Conservation (phyloP, 2,113 vertebrate genomes). For the Antigone vipio region DNA sequence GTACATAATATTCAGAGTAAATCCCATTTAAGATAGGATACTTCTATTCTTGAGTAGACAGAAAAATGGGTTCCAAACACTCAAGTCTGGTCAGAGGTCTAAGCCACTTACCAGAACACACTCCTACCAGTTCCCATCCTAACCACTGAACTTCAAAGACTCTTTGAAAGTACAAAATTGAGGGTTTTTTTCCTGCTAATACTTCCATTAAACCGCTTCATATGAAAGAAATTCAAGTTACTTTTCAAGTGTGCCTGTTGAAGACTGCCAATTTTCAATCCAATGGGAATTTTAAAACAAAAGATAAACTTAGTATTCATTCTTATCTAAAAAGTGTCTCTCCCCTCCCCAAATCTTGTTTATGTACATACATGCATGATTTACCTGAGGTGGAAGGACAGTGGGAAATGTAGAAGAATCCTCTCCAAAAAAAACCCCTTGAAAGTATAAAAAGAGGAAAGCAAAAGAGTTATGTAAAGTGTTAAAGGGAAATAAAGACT, state of each 20-base stretch:
- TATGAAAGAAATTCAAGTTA: neutral
- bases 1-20: neutral
- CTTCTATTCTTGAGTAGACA: neutral
- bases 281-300: neutral
- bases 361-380: neutral
- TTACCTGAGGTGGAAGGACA: neutral
- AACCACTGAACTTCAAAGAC: neutral
- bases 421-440: neutral
- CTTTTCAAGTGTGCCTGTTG: neutral
- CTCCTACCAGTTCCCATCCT: neutral
- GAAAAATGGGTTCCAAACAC: neutral
- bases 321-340: neutral
- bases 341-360: neutral
- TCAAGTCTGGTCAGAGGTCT: neutral
- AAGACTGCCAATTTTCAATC: neutral
- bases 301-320: neutral
- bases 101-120: neutral
- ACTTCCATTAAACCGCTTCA: neutral
- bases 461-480: neutral
- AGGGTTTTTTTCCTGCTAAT: neutral
- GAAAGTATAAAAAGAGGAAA: neutral
- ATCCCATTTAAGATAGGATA: neutral
- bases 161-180: neutral
- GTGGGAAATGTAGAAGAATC: neutral
- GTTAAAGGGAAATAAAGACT: neutral